Percentiles rank a stretch among this genome's conserved stretches.
Conservation (phyloP, 2,888 invertebrate species). For the Nomada hirtipes region DNA sequence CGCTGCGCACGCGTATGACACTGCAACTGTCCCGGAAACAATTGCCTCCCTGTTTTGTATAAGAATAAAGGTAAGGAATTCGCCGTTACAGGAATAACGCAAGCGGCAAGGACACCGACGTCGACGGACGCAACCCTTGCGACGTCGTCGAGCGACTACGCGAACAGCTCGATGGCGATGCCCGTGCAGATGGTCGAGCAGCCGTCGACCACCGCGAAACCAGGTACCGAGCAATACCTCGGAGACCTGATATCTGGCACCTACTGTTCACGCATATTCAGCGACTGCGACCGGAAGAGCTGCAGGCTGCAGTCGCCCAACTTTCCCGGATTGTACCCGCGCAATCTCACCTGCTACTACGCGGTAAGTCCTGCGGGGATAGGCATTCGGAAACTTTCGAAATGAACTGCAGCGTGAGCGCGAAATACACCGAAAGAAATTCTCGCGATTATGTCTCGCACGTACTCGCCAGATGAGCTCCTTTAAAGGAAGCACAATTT, state of each 20-base stretch:
- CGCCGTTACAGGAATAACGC: conserved; percentile 71
- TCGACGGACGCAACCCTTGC: conserved; percentile 66
- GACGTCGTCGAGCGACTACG: conserved; percentile 71
- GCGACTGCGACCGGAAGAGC: conserved; percentile 95
- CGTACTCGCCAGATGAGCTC: too few species aligned
- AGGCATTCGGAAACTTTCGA: too few species aligned
- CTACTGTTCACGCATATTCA: conserved; percentile 96
- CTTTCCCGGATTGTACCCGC: conserved; percentile 96
- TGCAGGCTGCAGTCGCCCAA: conserved; percentile 96
- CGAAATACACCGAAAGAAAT: conserved; percentile 16
- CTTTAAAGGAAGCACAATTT: too few species aligned
- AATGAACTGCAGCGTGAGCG: not conserved
- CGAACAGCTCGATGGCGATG: conserved; percentile 78
- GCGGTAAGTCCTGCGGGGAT: conserved; percentile 86
- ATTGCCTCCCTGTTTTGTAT: too few species aligned
- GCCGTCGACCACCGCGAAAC: conserved; percentile 81
- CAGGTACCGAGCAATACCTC: conserved; percentile 89
- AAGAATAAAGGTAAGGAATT: not conserved
- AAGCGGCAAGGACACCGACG: conserved; percentile 70
- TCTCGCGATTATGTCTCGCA: too few species aligned
- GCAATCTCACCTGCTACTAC: conserved; percentile 97
- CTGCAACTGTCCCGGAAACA: too few species aligned
- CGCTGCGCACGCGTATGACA: too few species aligned
- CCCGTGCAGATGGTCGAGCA: conserved; percentile 78
- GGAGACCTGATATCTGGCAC: conserved; percentile 96